These are phyloP conservation scores for Perizoma affinitatum DNA, from an alignment of 2,888 invertebrate genomes.

Conservation along the genomic window DNA sequence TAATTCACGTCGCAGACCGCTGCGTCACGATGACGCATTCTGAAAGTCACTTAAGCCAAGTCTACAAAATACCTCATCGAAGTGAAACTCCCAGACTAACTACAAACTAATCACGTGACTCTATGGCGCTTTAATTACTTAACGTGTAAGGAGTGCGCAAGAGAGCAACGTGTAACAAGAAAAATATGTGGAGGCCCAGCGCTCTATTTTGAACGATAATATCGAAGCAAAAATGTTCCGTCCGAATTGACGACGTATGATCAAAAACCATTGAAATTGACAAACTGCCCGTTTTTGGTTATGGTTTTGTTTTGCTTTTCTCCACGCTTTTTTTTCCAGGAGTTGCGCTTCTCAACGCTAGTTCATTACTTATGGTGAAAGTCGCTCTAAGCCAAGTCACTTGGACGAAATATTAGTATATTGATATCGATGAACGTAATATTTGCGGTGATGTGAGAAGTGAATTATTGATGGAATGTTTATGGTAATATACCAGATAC, in stretches of 20 bases:
- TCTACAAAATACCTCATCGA: conserved; percentile 1
- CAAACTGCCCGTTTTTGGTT: too few relatives aligned
- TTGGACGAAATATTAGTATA: conserved; percentile 64
- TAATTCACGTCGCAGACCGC: conserved; percentile 63
- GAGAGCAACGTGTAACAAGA: too few relatives aligned
- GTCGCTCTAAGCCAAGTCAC: conserved; percentile 22
- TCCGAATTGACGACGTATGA: too few relatives aligned
- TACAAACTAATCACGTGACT: too few relatives aligned
- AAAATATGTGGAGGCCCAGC: too few relatives aligned
- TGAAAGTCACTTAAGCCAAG: conserved; percentile 48
- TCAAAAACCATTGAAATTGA: too few relatives aligned
- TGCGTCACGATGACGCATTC: conserved; percentile 63
- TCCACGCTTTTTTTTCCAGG: too few relatives aligned
- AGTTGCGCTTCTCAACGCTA: conserved; percentile 16
- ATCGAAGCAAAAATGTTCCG: too few relatives aligned
- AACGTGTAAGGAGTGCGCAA: too few relatives aligned
- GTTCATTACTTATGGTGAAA: background rate
- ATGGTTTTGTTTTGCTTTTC: too few relatives aligned
- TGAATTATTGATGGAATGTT: conserved; percentile 24
- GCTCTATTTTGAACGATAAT: too few relatives aligned
- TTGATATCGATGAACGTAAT: conserved; percentile 57
- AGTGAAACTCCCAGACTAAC: conserved; percentile 8
- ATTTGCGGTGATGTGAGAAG: conserved; percentile 42
- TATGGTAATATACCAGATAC: conserved; percentile 18
- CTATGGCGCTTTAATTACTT: too few relatives aligned